These are phyloP conservation scores for Drosophila albomicans DNA, from an alignment of 1,140 invertebrate species.

Conservation along the genomic window DNA sequence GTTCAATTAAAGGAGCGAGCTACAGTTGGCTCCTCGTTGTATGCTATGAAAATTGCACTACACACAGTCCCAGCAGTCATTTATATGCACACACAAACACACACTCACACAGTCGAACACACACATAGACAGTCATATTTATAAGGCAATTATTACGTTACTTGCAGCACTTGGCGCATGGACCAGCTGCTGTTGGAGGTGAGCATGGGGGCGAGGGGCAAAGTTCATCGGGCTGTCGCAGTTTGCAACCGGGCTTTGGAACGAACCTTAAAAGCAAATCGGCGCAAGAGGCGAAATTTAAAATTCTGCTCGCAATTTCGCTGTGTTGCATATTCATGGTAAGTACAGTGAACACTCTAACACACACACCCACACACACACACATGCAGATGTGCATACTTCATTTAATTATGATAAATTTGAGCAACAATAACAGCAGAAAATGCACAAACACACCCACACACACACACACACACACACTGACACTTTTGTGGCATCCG, in stretches of 20 bases:
- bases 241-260: conserved; percentile 65
- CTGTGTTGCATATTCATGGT: conserved; percentile 89
- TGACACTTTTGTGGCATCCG: conserved; percentile 30
- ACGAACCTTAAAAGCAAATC: conserved; percentile 85
- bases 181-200: not conserved
- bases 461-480: too few relatives aligned
- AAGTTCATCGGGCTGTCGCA: conserved; percentile 34
- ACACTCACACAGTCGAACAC: not conserved
- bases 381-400: not conserved
- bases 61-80: conserved; percentile 37
- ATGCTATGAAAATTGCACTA: conserved; percentile 46
- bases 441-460: not conserved
- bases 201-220: conserved; percentile 2
- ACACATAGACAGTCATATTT: conserved; percentile 45
- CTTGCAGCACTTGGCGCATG: conserved; percentile 53
- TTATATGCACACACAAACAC: conserved; percentile 49
- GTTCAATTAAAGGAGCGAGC: conserved; percentile 32
- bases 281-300: conserved; percentile 86
- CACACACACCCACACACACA: conserved; percentile 21
- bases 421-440: conserved; percentile 29
- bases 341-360: conserved; percentile 63
- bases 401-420: conserved; percentile 73
- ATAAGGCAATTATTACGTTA: conserved; percentile 58
- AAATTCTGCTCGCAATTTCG: conserved; percentile 87
- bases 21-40: conserved; percentile 22